Conservation (phyloP, 2,113 vertebrate species). For the Calonectris borealis region DNA sequence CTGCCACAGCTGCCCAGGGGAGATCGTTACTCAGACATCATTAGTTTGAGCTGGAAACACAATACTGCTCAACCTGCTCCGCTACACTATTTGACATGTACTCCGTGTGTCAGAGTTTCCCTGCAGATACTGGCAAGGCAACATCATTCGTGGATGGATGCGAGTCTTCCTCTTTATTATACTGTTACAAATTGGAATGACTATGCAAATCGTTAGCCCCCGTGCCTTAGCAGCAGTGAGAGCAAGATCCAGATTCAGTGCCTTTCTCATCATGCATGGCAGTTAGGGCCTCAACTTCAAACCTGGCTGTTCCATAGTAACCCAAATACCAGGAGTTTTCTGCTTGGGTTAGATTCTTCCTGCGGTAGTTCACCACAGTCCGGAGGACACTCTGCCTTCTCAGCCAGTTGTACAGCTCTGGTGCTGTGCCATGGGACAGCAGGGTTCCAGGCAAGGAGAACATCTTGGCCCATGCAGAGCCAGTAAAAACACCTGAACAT, state of each 20-base stretch:
- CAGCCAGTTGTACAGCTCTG: neutral
- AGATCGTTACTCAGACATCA: rapidly evolving
- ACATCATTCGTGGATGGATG: neutral
- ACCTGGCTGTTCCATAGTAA: neutral
- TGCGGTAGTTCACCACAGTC: neutral
- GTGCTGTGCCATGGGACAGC: neutral
- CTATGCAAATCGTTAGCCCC: neutral
- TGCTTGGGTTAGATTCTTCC: neutral
- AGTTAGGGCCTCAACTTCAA: neutral
- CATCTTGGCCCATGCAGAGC: neutral
- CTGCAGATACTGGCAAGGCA: neutral
- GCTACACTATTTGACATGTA: rapidly evolving
- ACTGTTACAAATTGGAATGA: neutral
- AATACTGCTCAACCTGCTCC: neutral
- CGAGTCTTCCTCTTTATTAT: neutral
- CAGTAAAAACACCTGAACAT: neutral
- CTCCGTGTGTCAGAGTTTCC: neutral
- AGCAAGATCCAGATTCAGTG: neutral
- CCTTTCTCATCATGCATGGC: neutral
- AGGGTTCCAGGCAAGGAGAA: neutral
- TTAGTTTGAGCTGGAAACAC: neutral
- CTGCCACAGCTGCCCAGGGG: neutral
- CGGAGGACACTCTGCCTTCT: neutral
- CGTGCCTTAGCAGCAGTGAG: neutral
- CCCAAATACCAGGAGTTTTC: neutral